A percentile compares a stretch with the other conserved stretches of the same genome.
phyloP scores from a whole-genome alignment of 1,140 invertebrate genomes.

The Leptopilina clavipes region DNA sequence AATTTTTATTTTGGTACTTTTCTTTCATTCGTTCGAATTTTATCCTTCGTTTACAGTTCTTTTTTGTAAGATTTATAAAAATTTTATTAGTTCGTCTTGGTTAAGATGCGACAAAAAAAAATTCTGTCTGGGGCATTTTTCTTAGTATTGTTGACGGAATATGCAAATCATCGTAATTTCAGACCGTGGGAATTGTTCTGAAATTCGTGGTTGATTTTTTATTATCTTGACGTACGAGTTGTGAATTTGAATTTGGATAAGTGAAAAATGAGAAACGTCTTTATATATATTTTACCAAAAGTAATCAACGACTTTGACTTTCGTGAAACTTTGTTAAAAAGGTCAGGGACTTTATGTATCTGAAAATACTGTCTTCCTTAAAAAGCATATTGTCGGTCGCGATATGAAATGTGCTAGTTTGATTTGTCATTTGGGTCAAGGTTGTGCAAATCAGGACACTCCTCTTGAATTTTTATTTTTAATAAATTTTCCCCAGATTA shows the following conservation, averaged over 20 bases:
- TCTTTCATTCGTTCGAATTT: too few species aligned
- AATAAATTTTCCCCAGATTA: neutral
- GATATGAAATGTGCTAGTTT: constrained; percentile 34
- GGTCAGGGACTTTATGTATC: constrained; percentile 9
- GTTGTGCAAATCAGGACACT: constrained; percentile 13
- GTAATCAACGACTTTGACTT: constrained; percentile 6
- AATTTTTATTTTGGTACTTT: too few species aligned
- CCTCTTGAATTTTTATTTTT: constrained; percentile 15
- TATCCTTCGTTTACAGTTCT: too few species aligned
- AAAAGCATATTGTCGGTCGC: constrained; percentile 15
- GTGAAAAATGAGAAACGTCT: neutral
- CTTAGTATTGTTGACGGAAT: neutral
- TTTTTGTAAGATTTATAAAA: too few species aligned
- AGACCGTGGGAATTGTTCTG: constrained; percentile 7
- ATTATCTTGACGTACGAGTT: neutral
- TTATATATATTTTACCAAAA: too few species aligned
- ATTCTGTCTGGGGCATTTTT: neutral
- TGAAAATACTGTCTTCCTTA: constrained; percentile 31
- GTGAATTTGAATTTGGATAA: neutral
- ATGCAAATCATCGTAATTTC: neutral
- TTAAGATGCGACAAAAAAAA: too few species aligned
- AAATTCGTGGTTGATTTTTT: neutral
- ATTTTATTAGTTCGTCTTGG: too few species aligned
- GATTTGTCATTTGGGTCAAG: constrained; percentile 30
- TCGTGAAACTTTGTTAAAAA: constrained; percentile 19